Evolutionary conservation across 64 coral and sea anemone genomes (phyloP).

Genomic region (Actinia tenebrosa): DNA sequence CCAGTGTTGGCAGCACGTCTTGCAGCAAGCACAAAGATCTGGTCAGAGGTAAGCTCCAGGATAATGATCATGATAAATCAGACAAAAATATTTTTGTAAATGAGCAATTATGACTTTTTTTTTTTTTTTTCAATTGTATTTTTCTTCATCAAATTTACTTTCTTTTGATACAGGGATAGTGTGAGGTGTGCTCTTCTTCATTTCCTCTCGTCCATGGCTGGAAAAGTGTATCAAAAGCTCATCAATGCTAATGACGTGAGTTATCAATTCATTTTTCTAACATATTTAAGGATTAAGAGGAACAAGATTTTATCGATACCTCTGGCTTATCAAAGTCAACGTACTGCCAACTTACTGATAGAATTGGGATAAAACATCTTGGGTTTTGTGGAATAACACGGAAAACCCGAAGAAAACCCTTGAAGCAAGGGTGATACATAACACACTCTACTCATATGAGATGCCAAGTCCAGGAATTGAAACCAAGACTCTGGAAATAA

Average conservation of each 20-base stretch:
- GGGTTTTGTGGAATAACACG: no score
- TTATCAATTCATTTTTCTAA: not conserved
- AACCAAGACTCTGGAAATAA: no score
- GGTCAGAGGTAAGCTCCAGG: constrained; percentile 21
- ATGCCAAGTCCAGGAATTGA: no score
- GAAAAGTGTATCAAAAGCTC: not conserved
- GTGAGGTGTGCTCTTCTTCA: constrained; percentile 24
- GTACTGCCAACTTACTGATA: no score
- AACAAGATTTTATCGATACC: not conserved
- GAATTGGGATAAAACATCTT: no score
- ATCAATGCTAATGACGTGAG: not conserved
- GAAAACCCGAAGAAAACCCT: no score
- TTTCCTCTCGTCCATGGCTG: constrained; percentile 28
- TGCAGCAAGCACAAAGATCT: not conserved
- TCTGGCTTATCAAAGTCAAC: not conserved
- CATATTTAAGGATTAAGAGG: no score
- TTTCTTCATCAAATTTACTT: not conserved
- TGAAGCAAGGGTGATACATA: not conserved
- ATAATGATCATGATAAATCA: not conserved
- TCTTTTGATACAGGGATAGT: constrained; percentile 13
- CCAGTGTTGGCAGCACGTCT: constrained; percentile 3
- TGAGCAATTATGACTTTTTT: no score
- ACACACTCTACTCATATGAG: no score
- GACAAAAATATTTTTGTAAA: no score
- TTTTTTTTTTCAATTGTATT: no score